Percentiles rank a stretch among this genome's conserved stretches.
phyloP scores from a whole-genome alignment of 2,797 vertebrate genomes.

The Pyrocephalus nanus region DNA sequence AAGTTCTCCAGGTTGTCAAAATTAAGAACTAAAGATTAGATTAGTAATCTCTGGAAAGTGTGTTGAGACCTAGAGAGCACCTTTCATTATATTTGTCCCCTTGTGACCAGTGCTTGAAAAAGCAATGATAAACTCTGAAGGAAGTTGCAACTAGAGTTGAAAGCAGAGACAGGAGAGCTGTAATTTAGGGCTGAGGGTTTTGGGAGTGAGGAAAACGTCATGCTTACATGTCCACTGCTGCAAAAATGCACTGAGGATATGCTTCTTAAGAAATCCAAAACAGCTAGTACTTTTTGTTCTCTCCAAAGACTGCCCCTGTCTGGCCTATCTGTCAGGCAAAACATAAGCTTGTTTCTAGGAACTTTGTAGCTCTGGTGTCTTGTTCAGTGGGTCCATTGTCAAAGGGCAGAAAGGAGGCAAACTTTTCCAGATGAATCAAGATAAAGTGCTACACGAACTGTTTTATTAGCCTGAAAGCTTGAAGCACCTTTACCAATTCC shows the following conservation, averaged over 20 bases:
- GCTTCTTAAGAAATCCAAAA: not conserved
- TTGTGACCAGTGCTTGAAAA: not conserved
- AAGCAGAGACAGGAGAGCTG: not conserved
- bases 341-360: not conserved
- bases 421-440: not conserved
- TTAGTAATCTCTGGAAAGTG: slow-evolving; percentile 25
- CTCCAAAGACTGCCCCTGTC: not conserved
- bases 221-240: not conserved
- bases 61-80: slow-evolving; percentile 18
- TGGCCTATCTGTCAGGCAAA: not conserved
- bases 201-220: not conserved
- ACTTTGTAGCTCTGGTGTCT: not conserved
- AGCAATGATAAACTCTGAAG: slow-evolving; percentile 2
- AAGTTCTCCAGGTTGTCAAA: slow-evolving; percentile 28
- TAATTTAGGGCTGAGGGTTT: not conserved
- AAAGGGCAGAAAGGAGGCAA: not conserved
- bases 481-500: not conserved
- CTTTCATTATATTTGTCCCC: slow-evolving; percentile 27
- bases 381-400: not conserved
- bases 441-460: not conserved
- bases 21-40: slow-evolving; percentile 3
- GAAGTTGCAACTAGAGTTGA: not conserved
- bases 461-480: not conserved
- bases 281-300: not conserved
- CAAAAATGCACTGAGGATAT: not conserved